Conservation (phyloP, 2,797 vertebrate genomes). For the Eleutherodactylus coqui region DNA sequence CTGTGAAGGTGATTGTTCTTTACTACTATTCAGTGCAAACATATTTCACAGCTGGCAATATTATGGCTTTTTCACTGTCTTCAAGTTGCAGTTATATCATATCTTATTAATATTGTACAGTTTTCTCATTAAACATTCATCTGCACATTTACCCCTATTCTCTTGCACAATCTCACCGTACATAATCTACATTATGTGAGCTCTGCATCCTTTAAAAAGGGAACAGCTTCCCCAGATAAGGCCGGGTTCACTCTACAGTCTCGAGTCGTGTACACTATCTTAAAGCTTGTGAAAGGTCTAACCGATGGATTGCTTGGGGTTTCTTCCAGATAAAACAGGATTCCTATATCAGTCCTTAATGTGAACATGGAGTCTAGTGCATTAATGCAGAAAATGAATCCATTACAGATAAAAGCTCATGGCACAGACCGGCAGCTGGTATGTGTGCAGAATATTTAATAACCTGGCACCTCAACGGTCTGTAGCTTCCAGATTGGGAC, state of each 20-base stretch:
- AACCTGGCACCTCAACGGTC: not conserved
- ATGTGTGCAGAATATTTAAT: not conserved
- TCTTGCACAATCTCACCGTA: not conserved
- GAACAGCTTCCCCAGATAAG: not conserved
- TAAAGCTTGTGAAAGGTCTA: not conserved
- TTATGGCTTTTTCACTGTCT: conserved; percentile 27
- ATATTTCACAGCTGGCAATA: conserved; percentile 3
- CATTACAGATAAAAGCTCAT: too few species aligned
- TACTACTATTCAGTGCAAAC: not conserved
- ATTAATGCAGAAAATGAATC: too few species aligned
- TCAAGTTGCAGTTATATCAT: conserved; percentile 20
- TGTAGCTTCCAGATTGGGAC: not conserved
- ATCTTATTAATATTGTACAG: conserved; percentile 29
- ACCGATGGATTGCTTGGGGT: too few species aligned
- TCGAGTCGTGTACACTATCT: not conserved
- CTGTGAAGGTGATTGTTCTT: not conserved
- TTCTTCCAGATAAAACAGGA: too few species aligned
- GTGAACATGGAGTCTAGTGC: too few species aligned
- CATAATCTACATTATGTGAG: not conserved
- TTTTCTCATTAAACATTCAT: conserved; percentile 36
- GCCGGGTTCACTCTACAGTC: not conserved
- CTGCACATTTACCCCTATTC: not conserved
- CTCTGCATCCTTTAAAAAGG: too few species aligned
- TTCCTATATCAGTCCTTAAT: too few species aligned
- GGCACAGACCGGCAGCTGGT: too few species aligned